Conservation (phyloP, 2,113 vertebrate genomes). For the Carettochelys insculpta region DNA sequence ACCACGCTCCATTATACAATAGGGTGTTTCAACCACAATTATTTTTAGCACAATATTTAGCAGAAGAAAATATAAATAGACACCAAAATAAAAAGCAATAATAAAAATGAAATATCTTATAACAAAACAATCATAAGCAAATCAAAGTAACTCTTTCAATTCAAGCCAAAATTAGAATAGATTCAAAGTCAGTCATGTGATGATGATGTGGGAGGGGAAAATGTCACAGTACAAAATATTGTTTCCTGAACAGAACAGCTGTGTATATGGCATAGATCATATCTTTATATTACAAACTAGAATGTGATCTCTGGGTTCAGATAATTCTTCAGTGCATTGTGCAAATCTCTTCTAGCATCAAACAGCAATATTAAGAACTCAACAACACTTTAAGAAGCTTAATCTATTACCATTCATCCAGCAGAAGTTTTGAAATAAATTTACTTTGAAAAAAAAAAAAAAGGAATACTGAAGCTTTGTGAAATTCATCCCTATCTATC, state of each 20-base stretch:
- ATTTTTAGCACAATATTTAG: neutral
- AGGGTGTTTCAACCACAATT: neutral
- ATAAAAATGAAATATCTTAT: neutral
- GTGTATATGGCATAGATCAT: neutral
- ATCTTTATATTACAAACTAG: neutral
- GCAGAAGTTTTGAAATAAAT: slow-evolving; percentile 39
- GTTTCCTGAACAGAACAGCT: neutral
- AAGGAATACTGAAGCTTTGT: slow-evolving; percentile 38
- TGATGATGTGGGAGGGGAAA: neutral
- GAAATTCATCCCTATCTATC: slow-evolving; percentile 27
- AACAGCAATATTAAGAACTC: neutral
- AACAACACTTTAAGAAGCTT: slow-evolving; percentile 31
- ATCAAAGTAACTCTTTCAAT: neutral
- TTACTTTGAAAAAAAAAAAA: neutral
- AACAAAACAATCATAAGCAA: neutral
- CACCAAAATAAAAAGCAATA: neutral
- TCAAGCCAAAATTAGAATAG: neutral
- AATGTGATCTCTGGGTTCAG: neutral
- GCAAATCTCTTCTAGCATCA: slow-evolving; percentile 18
- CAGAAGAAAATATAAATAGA: neutral
- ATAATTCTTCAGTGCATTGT: neutral
- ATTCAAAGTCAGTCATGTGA: neutral
- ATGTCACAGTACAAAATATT: neutral
- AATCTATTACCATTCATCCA: slow-evolving; percentile 51
- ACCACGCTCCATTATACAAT: neutral